Conservation (phyloP, 2,113 vertebrate species). For the Climacteris rufus region DNA sequence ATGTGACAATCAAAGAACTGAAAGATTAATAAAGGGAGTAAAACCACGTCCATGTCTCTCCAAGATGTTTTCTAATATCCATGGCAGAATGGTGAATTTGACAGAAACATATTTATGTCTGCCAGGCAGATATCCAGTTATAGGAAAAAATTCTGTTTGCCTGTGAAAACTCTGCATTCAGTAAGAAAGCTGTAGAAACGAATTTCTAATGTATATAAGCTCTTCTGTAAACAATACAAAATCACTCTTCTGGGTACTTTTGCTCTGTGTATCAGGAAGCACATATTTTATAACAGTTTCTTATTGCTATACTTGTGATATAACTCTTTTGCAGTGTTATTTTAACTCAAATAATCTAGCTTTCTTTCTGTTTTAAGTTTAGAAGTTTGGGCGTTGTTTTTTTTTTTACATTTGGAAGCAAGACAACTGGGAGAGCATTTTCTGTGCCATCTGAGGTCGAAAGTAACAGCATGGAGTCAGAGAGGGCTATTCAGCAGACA, state of each 20-base stretch:
- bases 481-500: neutral
- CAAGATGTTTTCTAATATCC: neutral
- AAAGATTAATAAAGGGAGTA: neutral
- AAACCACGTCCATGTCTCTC: neutral
- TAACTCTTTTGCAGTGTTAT: neutral
- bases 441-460: slow-evolving; percentile 1
- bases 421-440: neutral
- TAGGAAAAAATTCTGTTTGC: neutral
- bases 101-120: neutral
- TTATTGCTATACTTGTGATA: neutral
- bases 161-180: neutral
- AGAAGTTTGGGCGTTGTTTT: neutral
- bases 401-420: neutral
- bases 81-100: neutral
- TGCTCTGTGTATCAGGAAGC: neutral
- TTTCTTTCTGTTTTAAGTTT: neutral
- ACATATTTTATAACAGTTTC: neutral
- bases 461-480: neutral
- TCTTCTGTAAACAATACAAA: neutral
- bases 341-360: neutral
- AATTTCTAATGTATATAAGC: neutral
- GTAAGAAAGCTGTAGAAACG: neutral
- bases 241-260: neutral
- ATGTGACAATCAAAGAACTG: neutral
- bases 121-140: neutral